These are phyloP conservation scores for Heliconius cydno DNA, from an alignment of 2,888 invertebrate species.

Conservation along the genomic window DNA sequence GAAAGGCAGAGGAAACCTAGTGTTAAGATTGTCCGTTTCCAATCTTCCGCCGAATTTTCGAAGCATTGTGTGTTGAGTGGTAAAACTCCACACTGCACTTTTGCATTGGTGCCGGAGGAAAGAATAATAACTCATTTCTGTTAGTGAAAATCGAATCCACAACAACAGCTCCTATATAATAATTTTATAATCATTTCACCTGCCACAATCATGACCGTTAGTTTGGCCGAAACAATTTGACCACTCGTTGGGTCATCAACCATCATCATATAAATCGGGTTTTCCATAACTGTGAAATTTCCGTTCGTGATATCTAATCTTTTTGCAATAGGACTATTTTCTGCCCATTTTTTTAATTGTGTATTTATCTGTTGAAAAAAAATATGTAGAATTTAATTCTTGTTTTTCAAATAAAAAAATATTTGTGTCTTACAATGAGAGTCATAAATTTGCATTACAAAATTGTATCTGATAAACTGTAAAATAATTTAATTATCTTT, in stretches of 20 bases:
- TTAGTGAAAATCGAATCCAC: no score
- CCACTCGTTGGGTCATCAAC: conserved; percentile 77
- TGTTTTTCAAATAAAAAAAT: not conserved
- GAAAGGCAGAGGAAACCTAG: no score
- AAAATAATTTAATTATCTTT: conserved; percentile 9
- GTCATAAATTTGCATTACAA: conserved; percentile 8
- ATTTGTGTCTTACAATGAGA: not conserved
- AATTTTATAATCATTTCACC: conserved; percentile 53
- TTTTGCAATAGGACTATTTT: conserved; percentile 71
- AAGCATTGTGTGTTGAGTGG: no score
- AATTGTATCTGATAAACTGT: not conserved
- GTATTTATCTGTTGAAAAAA: conserved; percentile 61
- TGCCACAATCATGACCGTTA: conserved; percentile 75
- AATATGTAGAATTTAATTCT: not conserved
- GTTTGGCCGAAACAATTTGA: conserved; percentile 71
- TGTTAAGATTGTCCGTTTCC: no score
- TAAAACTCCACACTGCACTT: no score
- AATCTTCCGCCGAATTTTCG: no score
- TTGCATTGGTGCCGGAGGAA: no score
- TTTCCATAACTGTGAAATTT: conserved; percentile 75
- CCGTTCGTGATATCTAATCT: conserved; percentile 72
- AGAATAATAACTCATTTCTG: no score
- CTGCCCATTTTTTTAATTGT: conserved; percentile 72
- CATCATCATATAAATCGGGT: conserved; percentile 76
- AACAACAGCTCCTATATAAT: not conserved